A percentile compares a stretch with the other conserved stretches of the same genome.
Conservation (phyloP, 2,113 vertebrate genomes). For the Danio rerio region DNA sequence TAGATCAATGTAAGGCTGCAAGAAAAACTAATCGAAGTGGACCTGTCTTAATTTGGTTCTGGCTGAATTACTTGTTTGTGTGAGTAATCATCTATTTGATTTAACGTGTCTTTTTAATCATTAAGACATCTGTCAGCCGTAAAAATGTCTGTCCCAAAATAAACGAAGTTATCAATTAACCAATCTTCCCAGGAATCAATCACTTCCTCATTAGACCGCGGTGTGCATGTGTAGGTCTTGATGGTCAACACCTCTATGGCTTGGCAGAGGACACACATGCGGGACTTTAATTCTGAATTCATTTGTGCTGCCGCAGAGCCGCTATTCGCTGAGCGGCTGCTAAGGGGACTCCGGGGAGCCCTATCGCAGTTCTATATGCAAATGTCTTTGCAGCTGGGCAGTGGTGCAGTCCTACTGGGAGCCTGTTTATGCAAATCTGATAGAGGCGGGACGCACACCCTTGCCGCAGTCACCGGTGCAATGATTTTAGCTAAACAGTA, state of each 20-base stretch:
- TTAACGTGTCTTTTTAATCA: constrained; percentile 20
- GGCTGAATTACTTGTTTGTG: constrained; percentile 25
- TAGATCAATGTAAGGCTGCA: constrained; percentile 7
- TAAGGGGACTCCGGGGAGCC: constrained; percentile 97
- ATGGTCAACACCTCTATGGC: constrained; percentile 39
- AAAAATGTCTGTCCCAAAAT: constrained; percentile 64
- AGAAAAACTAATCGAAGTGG: constrained; percentile 21
- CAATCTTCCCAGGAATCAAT: constrained; percentile 36
- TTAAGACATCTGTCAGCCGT: constrained; percentile 15
- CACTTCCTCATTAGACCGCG: constrained; percentile 35
- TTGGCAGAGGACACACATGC: constrained; percentile 44
- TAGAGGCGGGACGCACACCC: constrained; percentile 86
- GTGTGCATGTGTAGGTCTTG: constrained; percentile 27
- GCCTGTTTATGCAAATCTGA: constrained; percentile 99
- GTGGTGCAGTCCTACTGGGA: constrained; percentile 91
- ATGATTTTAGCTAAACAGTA: constrained; percentile 85
- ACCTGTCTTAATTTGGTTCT: constrained; percentile 7
- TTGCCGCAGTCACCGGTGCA: constrained; percentile 81
- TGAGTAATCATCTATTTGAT: constrained; percentile 36
- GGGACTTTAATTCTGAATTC: constrained; percentile 96
- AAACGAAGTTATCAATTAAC: constrained; percentile 42
- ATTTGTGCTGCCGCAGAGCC: constrained; percentile 91
- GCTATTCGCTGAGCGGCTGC: constrained; percentile 90
- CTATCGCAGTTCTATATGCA: constrained; percentile 99
- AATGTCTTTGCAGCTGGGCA: constrained; percentile 99